phyloP scores from a whole-genome alignment of 2,797 vertebrate genomes.

The Paramormyrops hopkinsi region DNA sequence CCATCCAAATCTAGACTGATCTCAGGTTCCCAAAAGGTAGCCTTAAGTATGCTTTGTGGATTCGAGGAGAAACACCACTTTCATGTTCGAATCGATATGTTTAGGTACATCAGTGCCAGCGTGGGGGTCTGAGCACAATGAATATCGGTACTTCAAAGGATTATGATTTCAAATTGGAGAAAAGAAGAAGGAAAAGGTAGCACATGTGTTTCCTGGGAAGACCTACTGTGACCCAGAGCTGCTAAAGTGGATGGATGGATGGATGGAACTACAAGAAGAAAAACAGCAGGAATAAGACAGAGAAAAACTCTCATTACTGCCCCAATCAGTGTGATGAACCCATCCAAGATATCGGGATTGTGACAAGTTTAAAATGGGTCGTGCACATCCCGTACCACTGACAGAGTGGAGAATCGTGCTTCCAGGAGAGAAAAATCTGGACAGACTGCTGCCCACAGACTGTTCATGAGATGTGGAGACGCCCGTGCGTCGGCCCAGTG shows the following conservation, averaged over 20 bases:
- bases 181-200: neutral
- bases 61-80: neutral
- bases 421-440: neutral
- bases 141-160: neutral
- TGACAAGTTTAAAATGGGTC: constrained; percentile 5
- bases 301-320: neutral
- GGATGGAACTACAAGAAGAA: neutral
- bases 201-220: neutral
- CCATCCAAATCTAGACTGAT: neutral
- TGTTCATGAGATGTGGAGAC: neutral
- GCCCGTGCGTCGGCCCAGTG: neutral
- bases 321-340: constrained; percentile 7
- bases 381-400: neutral
- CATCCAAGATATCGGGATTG: neutral
- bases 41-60: neutral
- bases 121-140: neutral
- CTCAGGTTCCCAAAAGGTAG: neutral
- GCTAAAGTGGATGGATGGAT: neutral
- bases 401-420: neutral
- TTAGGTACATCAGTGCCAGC: neutral
- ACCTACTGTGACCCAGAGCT: neutral
- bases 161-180: neutral
- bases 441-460: neutral
- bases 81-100: neutral
- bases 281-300: neutral